phyloP scores from a whole-genome alignment of 1,140 invertebrate species.

The Conus ventricosus region DNA sequence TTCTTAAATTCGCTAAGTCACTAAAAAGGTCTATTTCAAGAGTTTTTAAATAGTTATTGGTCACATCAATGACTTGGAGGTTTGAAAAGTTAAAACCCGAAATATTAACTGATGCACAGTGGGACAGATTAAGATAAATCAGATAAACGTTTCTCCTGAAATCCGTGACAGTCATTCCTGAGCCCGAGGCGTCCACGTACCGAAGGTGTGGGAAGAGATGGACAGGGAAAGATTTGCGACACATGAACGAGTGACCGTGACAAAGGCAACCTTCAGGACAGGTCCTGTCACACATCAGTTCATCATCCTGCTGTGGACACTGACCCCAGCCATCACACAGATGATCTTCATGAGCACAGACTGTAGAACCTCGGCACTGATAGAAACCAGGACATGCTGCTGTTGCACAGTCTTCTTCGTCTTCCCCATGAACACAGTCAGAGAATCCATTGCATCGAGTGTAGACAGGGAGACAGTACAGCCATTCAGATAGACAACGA shows the following conservation, averaged over 20 bases:
- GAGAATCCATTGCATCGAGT: slow-evolving; percentile 16
- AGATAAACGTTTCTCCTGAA: not conserved
- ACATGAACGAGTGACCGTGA: too few relatives aligned
- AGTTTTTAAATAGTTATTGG: slow-evolving; percentile 19
- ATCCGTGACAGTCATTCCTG: not conserved
- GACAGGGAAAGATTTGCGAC: too few relatives aligned
- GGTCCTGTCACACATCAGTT: not conserved
- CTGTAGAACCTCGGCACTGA: not conserved
- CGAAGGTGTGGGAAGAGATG: not conserved
- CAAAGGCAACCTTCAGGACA: not conserved
- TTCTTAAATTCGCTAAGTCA: slow-evolving; percentile 22
- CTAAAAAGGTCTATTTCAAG: slow-evolving; percentile 1
- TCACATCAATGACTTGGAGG: slow-evolving; percentile 23
- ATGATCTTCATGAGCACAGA: slow-evolving; percentile 4
- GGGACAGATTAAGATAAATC: not conserved
- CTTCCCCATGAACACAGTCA: not conserved
- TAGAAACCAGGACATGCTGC: slow-evolving; percentile 9
- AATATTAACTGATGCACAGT: not conserved
- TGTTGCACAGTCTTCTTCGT: not conserved
- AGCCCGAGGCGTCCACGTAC: slow-evolving; percentile 13
- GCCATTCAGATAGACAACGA: not conserved
- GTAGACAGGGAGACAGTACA: slow-evolving; percentile 4
- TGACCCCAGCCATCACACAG: slow-evolving; percentile 22
- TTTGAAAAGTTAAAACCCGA: not conserved
- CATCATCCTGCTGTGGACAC: slow-evolving; percentile 23